phyloP scores from a whole-genome alignment of 2,888 invertebrate species.

The Charanyca ferruginea region DNA sequence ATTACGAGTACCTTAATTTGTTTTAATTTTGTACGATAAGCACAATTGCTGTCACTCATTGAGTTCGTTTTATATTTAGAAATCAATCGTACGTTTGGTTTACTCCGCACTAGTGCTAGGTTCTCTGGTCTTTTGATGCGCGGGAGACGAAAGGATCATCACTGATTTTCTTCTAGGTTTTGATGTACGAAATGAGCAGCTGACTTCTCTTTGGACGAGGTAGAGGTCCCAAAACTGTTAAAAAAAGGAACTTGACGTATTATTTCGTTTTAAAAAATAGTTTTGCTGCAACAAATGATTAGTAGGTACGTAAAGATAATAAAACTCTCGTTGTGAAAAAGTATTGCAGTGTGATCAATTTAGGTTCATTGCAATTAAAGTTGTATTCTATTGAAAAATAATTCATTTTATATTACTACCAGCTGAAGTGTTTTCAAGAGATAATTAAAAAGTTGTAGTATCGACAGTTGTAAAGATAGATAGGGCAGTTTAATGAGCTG shows the following conservation, averaged over 20 bases:
- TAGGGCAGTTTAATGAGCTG: constrained; percentile 59
- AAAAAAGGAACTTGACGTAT: not conserved
- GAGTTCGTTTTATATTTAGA: no score
- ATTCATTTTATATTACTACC: constrained; percentile 5
- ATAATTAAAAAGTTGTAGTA: constrained; percentile 62
- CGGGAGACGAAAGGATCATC: not conserved
- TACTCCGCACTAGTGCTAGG: no score
- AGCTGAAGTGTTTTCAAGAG: constrained; percentile 35
- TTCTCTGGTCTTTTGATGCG: not conserved
- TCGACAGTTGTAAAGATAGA: constrained; percentile 57
- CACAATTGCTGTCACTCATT: no score
- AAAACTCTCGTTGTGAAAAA: not conserved
- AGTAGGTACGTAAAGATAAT: no score
- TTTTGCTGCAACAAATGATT: not conserved
- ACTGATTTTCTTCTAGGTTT: not conserved
- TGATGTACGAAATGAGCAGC: no score
- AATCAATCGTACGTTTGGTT: no score
- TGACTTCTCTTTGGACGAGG: no score
- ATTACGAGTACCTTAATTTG: no score
- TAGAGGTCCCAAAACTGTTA: not conserved
- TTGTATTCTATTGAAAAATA: not conserved
- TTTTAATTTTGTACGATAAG: no score
- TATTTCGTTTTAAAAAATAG: not conserved
- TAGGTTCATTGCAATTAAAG: not conserved
- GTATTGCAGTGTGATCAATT: no score